Conservation (phyloP, 2,113 vertebrate genomes). For the Neolamprologus brichardi region DNA sequence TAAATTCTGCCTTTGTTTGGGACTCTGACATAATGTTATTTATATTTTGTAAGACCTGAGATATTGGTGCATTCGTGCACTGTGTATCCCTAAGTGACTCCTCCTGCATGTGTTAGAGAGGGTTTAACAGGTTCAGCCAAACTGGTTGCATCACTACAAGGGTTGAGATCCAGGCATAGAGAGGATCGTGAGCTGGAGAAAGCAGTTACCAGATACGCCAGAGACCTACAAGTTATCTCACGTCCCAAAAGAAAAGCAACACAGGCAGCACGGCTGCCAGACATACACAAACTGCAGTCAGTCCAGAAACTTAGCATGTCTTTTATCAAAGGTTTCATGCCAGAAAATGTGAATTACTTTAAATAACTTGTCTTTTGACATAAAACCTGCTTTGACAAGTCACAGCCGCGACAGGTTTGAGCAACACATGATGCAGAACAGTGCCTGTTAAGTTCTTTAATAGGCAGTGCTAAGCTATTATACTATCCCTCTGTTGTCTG, state of each 20-base stretch:
- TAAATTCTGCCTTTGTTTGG: not conserved
- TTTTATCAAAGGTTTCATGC: not conserved
- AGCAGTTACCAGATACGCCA: not conserved
- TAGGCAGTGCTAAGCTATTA: not conserved
- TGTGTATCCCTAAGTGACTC: constrained; percentile 26
- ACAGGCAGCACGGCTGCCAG: not conserved
- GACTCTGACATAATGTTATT: not conserved
- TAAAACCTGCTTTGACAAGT: not conserved
- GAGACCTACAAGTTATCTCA: not conserved
- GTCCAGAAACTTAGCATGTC: not conserved
- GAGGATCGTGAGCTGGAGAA: not conserved
- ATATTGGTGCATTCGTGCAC: not conserved
- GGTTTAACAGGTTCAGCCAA: constrained; percentile 55
- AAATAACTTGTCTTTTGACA: not conserved
- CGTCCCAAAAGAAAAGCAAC: not conserved
- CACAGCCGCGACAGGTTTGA: not conserved
- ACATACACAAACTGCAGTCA: not conserved
- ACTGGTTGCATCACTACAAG: constrained; percentile 39
- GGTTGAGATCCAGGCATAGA: constrained; percentile 24
- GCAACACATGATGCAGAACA: not conserved
- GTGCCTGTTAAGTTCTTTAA: not conserved
- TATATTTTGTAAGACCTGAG: not conserved
- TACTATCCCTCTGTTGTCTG: not conserved
- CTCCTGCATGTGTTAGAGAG: constrained; percentile 15
- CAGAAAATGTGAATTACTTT: not conserved